Evolutionary conservation across 2,797 vertebrate genomes (phyloP).

Genomic region (Euphonia xanthogaster): DNA sequence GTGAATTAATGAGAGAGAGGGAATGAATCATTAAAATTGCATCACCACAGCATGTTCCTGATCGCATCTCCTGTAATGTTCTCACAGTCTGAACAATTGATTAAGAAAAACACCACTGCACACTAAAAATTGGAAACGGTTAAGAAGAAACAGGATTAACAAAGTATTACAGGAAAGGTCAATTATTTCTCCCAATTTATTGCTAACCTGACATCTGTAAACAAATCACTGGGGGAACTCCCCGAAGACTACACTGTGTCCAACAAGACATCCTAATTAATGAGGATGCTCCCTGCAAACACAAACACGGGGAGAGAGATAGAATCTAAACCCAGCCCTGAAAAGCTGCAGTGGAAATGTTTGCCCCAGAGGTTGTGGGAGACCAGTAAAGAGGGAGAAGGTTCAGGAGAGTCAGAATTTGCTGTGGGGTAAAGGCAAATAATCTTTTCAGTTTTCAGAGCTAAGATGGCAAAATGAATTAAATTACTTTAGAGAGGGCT

Average conservation of each 20-base stretch:
- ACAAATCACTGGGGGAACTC: conserved; percentile 56
- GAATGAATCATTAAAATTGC: conserved; percentile 53
- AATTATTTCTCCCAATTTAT: conserved; percentile 58
- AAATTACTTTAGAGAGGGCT: neutral
- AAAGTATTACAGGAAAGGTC: conserved; percentile 58
- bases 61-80: conserved; percentile 4
- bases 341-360: neutral
- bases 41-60: neutral
- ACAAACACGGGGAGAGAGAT: neutral
- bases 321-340: neutral
- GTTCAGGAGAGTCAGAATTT: neutral
- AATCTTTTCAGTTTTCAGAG: neutral
- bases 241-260: neutral
- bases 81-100: conserved; percentile 50
- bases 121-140: conserved; percentile 27
- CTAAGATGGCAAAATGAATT: neutral
- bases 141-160: conserved; percentile 54
- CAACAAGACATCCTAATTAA: conserved; percentile 55
- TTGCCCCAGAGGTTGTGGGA: neutral
- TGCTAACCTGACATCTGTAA: conserved; percentile 61
- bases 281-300: conserved; percentile 1
- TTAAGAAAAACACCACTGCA: conserved; percentile 1
- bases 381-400: neutral
- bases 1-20: conserved; percentile 32
- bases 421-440: neutral